Percentiles rank a stretch among this genome's conserved stretches.
Conservation (phyloP, 2,797 vertebrate genomes). For the Paramormyrops hopkinsi region DNA sequence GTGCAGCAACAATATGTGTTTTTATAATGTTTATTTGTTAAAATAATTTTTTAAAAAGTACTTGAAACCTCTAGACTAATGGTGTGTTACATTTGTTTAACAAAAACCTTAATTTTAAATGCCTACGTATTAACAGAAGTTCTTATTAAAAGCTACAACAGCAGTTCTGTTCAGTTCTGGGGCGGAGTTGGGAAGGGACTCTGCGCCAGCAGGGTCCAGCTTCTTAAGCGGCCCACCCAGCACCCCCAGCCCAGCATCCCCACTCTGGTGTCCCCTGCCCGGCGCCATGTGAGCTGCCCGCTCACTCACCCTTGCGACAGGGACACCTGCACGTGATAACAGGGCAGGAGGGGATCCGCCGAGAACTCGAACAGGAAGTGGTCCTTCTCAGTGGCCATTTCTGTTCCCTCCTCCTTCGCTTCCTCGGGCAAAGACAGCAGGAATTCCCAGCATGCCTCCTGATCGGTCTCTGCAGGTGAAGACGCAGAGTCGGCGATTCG, state of each 20-base stretch:
- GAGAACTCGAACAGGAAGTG: constrained; percentile 93
- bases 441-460: constrained; percentile 81
- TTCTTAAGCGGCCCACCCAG: not conserved
- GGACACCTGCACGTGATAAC: constrained; percentile 90
- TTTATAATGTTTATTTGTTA: not conserved
- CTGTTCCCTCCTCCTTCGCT: constrained; percentile 71
- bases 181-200: not conserved
- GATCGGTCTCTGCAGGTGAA: constrained; percentile 74
- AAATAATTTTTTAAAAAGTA: not conserved
- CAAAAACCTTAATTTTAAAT: not conserved
- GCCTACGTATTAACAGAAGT: not conserved
- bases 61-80: not conserved
- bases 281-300: not conserved
- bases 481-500: not conserved
- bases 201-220: not conserved
- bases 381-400: constrained; percentile 74
- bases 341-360: constrained; percentile 83
- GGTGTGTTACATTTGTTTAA: not conserved
- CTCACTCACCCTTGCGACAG: constrained; percentile 84
- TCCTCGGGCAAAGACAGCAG: constrained; percentile 76
- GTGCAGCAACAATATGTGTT: not conserved
- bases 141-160: not conserved
- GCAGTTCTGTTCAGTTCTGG: not conserved
- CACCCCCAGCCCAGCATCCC: not conserved
- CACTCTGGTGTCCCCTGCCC: not conserved